Evolutionary conservation across 37 sponge, comb jelly and placozoan species (phyloP), one percentile per base, ranked within the genome.

Genomic region (Chondrilla cf. caribensis): DNA sequence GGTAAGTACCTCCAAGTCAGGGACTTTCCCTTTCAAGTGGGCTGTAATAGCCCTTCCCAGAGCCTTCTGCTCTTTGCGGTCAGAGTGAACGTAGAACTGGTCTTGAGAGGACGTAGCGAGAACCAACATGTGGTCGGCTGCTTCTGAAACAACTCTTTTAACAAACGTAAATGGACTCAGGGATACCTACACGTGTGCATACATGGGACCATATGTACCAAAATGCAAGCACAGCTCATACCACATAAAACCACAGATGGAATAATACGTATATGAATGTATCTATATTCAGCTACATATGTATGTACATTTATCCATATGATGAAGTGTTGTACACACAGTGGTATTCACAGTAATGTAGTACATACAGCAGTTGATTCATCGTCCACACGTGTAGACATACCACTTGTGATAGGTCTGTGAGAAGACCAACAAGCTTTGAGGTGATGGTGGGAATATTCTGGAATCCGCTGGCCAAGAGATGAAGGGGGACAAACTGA

Each of bases 401-500:
- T 24, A 73, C 76, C 76, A 73, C 14, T 11, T 2, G 2, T 40
- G 38, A 37, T 9, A 73, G 2, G 38, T 73, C 76, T 6, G 38
- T 73, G 38, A 32, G 21, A 22, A 73, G 4, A 0, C 36, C 44
- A 25, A 42, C 41, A n/a, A 73, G 19, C 24, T n/a, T 8, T 36
- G 76, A 39, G 76, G 76, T 4, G 38, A 39, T 21, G 38, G 19
- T 43, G 2, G 21, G 9, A 37, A 1, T 43, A 37, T 15, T 43
- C 18, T 73, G 76, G 43, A 73, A 73, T 22, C 76, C 76, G 11
- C 76, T 38, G 76, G 76, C 76, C 15, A 73, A 43, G 25, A 73
- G 76, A 9, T 36, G 76, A 2, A 39, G 44, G 9, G 18, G 19
- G 25, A 24, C 21, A 3, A 73, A 38, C n/a, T 39, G 44, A 19